Base-by-base conservation (phyloP, 64 coral and sea anemone species). In the Cladopsammia gracilis region DNA sequence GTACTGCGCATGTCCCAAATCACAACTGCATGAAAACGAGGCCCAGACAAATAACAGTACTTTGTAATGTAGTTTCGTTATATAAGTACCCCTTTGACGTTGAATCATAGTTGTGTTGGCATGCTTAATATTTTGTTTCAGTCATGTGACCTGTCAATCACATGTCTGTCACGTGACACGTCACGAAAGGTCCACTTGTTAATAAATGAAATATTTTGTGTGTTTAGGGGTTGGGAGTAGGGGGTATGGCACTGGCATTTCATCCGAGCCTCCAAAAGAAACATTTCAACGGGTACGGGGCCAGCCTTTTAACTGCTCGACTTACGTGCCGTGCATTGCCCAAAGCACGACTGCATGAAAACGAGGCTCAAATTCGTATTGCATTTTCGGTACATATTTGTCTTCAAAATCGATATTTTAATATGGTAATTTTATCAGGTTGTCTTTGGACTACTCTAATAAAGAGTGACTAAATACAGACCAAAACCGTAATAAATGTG, bases 311-410 rank as follows among this genome's bases (percentile, higher is more conserved):
- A 34, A 34, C 34, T 34, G 34, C 89, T 71, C 11, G 69, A 12
- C 10, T 24, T 71, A 25, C 25, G 69, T 71, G 23, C 69, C 25
- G 68, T 3, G 23, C 23, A 43, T 71, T 19, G 3, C 12, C 68
- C 23, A 71, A 71, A 71, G 68, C 68, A 71, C 68, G 9, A 59
- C 57, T 59, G 68, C 68, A 71, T 71, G 69, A 71, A 71, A 71
- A 71, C 10, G 69, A 71, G 69, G 69, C 69, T 71, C 69, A 44
- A 71, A 71, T 71, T 71, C 25, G 24, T 24, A 71, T 20, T 71
- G 10, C 51, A 76, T 46, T 45, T 75, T 75, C n/a, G n/a, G 26
- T 34, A 34, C 34, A 34, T 34, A 34, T 34, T 34, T 34, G 34
- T 34, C 34, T 1, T 34, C 34, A 34, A 34, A 34, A 34, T 25